A percentile compares a stretch with the other conserved stretches of the same genome.
These are phyloP conservation scores for Tetragonula carbonaria DNA, from an alignment of 2,888 invertebrate genomes.

Conservation along the genomic window DNA sequence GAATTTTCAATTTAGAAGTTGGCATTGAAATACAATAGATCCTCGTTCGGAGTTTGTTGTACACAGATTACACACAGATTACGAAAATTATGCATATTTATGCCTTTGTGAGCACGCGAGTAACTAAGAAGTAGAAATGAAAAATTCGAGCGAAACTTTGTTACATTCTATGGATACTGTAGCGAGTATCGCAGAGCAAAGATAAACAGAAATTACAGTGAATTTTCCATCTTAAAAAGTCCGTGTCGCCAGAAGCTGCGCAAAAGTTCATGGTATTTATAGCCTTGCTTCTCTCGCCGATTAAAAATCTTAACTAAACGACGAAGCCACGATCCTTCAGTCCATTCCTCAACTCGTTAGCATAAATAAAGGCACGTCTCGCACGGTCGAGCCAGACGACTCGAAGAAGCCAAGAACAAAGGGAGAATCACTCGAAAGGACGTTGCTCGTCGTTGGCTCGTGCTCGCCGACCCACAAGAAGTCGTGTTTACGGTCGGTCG, in stretches of 20 bases:
- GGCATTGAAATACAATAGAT: neutral
- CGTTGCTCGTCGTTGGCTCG: constrained; percentile 66
- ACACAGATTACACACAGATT: neutral
- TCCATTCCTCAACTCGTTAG: neutral
- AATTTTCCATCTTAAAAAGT: neutral
- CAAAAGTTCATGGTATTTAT: neutral
- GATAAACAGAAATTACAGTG: too few species aligned
- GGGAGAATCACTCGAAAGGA: constrained; percentile 45
- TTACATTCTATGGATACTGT: neutral
- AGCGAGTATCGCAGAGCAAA: neutral
- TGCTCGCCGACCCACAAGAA: constrained; percentile 62
- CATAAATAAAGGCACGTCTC: constrained; percentile 49
- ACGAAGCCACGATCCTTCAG: neutral
- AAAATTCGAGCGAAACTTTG: neutral
- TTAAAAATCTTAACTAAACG: constrained; percentile 3
- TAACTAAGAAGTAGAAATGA: neutral
- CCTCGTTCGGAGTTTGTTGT: too few species aligned
- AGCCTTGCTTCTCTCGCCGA: neutral
- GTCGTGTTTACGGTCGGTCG: constrained; percentile 61
- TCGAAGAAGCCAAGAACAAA: constrained; percentile 47
- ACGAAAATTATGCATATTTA: neutral
- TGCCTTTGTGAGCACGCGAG: neutral
- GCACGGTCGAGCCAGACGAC: constrained; percentile 42
- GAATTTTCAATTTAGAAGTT: neutral
- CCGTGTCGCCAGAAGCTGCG: neutral